These are phyloP conservation scores for Neogobius melanostomus DNA, from an alignment of 2,113 vertebrate species.

Conservation along the genomic window DNA sequence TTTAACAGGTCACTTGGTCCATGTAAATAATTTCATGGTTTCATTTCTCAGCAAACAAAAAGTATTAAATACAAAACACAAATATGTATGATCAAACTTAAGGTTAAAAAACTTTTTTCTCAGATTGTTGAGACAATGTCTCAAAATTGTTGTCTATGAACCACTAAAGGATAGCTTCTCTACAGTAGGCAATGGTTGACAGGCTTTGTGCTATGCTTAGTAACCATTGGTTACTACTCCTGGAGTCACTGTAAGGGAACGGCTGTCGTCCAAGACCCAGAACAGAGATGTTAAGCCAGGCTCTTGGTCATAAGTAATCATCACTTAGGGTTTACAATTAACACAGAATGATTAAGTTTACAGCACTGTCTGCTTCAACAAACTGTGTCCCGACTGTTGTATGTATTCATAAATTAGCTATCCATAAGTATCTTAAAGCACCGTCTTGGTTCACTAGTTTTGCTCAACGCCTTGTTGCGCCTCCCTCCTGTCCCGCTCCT, in stretches of 20 bases:
- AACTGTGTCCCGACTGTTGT: background rate
- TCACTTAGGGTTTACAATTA: background rate
- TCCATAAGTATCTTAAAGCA: background rate
- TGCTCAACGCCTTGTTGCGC: constrained; percentile 36
- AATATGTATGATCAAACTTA: background rate
- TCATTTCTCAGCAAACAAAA: background rate
- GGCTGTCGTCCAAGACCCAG: too few species aligned
- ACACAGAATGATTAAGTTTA: background rate
- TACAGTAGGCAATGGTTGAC: too few species aligned
- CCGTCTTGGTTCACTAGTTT: constrained; percentile 33
- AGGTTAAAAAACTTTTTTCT: background rate
- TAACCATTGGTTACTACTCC: too few species aligned
- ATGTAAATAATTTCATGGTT: background rate
- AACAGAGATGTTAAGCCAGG: too few species aligned
- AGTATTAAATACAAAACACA: background rate
- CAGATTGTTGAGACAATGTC: background rate
- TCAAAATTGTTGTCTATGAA: background rate
- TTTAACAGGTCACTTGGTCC: background rate
- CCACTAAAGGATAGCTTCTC: background rate
- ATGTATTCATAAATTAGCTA: background rate
- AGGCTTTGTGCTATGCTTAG: too few species aligned
- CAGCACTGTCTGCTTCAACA: background rate
- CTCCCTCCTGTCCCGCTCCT: constrained; percentile 62
- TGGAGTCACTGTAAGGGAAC: too few species aligned
- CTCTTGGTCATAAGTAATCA: background rate